phyloP scores from a whole-genome alignment of 2,888 invertebrate genomes.

The Itoplectis maculator region DNA sequence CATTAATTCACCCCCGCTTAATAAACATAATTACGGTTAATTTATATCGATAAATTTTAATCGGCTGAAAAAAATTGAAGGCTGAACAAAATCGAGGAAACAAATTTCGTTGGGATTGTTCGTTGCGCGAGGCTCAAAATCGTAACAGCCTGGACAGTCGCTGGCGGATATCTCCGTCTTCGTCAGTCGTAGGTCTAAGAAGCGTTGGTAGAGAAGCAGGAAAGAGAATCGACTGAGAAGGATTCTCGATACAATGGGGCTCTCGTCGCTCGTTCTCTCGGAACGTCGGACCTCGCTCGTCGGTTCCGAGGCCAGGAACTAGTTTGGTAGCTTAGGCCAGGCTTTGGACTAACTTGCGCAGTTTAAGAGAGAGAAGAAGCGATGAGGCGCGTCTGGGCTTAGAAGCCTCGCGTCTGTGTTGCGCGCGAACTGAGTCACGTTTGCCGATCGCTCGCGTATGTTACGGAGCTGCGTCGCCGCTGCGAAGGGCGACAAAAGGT shows the following conservation, averaged over 20 bases:
- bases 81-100: background rate
- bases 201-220: constrained; percentile 34
- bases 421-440: constrained; percentile 63
- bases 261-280: constrained; percentile 43
- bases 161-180: constrained; percentile 22
- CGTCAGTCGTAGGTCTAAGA: background rate
- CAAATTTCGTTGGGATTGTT: background rate
- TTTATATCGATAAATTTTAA: too few relatives aligned
- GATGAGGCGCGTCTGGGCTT: constrained; percentile 38
- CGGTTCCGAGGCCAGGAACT: constrained; percentile 75
- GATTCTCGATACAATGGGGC: constrained; percentile 75
- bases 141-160: constrained; percentile 43
- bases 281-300: constrained; percentile 48
- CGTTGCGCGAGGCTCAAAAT: constrained; percentile 16
- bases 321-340: constrained; percentile 79
- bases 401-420: constrained; percentile 47
- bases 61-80: too few relatives aligned
- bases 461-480: too few relatives aligned
- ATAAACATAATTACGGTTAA: too few relatives aligned
- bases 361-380: constrained; percentile 46
- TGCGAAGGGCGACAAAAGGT: too few relatives aligned
- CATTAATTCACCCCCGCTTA: background rate
- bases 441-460: constrained; percentile 51
- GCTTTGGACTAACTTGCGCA: constrained; percentile 71
- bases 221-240: constrained; percentile 54